A percentile compares a stretch with the other conserved stretches of the same genome.
Conservation (phyloP, 1,140 invertebrate species). For the Bombus polaris region DNA sequence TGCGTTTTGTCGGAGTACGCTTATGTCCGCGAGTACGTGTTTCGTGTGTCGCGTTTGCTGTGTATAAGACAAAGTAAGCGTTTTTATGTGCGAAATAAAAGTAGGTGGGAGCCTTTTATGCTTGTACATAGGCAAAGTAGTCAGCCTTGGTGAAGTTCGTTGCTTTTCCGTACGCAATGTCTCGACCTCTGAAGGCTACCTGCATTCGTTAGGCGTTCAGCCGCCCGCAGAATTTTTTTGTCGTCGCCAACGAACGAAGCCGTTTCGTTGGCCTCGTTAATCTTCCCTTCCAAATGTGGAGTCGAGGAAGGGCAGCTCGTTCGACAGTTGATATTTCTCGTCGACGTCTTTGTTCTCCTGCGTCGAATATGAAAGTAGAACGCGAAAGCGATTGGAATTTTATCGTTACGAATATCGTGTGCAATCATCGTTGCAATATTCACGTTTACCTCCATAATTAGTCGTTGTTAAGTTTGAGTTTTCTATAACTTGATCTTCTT, state of each 20-base stretch:
- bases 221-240: slow-evolving; percentile 46
- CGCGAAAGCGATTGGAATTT: background rate
- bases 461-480: background rate
- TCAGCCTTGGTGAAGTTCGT: slow-evolving; percentile 64
- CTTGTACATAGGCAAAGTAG: slow-evolving; percentile 9
- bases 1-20: background rate
- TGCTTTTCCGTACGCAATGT: slow-evolving; percentile 56
- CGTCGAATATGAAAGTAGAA: too few relatives aligned
- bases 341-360: background rate
- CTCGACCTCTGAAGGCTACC: slow-evolving; percentile 62
- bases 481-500: too few relatives aligned
- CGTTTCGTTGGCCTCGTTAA: slow-evolving; percentile 26
- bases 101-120: background rate
- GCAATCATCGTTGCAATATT: background rate
- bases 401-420: too few relatives aligned
- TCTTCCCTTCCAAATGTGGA: slow-evolving; percentile 19
- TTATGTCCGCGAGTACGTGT: too few relatives aligned
- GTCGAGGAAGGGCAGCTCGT: background rate
- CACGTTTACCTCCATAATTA: background rate
- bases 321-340: background rate
- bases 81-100: background rate
- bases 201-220: slow-evolving; percentile 56
- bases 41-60: too few relatives aligned
- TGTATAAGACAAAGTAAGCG: too few relatives aligned
- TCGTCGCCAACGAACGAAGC: background rate